Evolutionary conservation across 2,888 invertebrate species (phyloP).

Genomic region (Hemithea aestivaria): DNA sequence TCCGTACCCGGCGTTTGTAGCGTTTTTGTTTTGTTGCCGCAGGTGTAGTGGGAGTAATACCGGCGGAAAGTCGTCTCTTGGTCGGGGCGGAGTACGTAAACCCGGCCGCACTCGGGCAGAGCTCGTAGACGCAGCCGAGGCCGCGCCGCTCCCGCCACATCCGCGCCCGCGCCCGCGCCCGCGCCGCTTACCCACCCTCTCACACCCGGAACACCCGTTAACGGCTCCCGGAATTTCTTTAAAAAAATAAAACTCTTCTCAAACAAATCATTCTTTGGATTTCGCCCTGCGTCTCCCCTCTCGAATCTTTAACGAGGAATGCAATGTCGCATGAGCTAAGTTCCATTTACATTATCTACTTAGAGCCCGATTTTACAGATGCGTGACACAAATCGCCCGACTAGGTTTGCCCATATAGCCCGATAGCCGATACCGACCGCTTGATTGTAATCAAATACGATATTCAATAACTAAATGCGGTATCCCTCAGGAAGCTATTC

Average conservation of each 20-base stretch:
- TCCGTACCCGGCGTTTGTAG: slow-evolving; percentile 70
- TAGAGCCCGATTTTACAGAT: slow-evolving; percentile 66
- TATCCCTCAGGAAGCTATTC: slow-evolving; percentile 76
- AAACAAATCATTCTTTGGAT: slow-evolving; percentile 69
- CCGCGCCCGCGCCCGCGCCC: slow-evolving; percentile 36
- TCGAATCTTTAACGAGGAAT: slow-evolving; percentile 63
- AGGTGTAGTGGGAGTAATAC: slow-evolving; percentile 82
- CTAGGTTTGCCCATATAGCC: slow-evolving; percentile 77
- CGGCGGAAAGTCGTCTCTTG: slow-evolving; percentile 81
- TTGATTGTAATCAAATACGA: slow-evolving; percentile 46
- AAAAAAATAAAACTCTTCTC: slow-evolving; percentile 71
- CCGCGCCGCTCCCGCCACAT: slow-evolving; percentile 33
- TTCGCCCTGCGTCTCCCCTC: slow-evolving; percentile 54
- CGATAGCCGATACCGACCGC: slow-evolving; percentile 53
- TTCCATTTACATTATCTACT: slow-evolving; percentile 38
- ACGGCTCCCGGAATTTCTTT: slow-evolving; percentile 68
- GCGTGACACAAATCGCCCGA: slow-evolving; percentile 65
- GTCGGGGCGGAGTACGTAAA: slow-evolving; percentile 81
- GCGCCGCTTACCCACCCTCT: slow-evolving; percentile 50
- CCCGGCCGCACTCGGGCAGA: slow-evolving; percentile 73
- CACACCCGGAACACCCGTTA: slow-evolving; percentile 61
- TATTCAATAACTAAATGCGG: slow-evolving; percentile 55
- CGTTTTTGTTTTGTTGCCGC: slow-evolving; percentile 77
- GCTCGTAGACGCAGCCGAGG: slow-evolving; percentile 55
- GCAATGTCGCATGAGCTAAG: slow-evolving; percentile 69